phyloP scores from a whole-genome alignment of 2,888 invertebrate species.

The Aphodius sticticus region DNA sequence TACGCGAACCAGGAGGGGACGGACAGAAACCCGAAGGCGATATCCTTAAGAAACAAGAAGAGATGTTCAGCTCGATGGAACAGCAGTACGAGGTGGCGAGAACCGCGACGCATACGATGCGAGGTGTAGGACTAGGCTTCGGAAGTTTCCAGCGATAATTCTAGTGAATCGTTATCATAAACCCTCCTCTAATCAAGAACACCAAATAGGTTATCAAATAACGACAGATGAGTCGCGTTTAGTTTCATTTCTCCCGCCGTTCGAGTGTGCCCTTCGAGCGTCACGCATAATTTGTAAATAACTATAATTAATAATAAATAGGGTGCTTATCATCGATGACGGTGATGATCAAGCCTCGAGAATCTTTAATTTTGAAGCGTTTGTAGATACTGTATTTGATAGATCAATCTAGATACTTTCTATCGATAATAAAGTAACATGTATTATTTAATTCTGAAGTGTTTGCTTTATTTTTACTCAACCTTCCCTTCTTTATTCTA shows the following conservation, averaged over 20 bases:
- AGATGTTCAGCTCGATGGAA: conserved; percentile 93
- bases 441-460: not conserved
- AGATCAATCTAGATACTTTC: not conserved
- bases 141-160: conserved; percentile 63
- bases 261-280: not conserved
- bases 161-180: not conserved
- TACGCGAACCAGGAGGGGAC: conserved; percentile 69
- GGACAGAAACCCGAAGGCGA: conserved; percentile 60
- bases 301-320: not conserved
- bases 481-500: not conserved
- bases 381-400: conserved; percentile 4
- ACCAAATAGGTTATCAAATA: not conserved
- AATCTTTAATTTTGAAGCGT: not conserved
- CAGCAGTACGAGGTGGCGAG: conserved; percentile 96
- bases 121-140: conserved; percentile 87
- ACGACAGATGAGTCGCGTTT: not conserved
- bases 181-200: not conserved
- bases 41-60: conserved; percentile 77
- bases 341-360: not conserved
- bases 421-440: not conserved
- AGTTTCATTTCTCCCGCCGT: not conserved
- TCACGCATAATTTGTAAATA: not conserved
- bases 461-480: not conserved
- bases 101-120: conserved; percentile 94
- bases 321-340: not conserved